A percentile compares a stretch with the other conserved stretches of the same genome.
These are phyloP conservation scores for Rhinoderma darwinii DNA, from an alignment of 2,113 vertebrate species.

Conservation along the genomic window DNA sequence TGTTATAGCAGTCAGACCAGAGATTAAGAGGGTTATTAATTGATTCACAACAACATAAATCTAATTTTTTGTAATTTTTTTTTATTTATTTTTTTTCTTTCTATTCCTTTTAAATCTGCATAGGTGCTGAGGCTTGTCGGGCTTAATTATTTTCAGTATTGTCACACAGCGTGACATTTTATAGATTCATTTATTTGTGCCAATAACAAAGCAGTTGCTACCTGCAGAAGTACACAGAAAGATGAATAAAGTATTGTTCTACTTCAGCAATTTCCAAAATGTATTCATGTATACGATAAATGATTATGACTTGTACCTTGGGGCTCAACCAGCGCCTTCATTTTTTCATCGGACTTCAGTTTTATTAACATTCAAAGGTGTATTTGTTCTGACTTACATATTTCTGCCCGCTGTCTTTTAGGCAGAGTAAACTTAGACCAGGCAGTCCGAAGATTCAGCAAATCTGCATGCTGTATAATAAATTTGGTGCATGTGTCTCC, in stretches of 20 bases:
- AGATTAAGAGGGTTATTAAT: constrained; percentile 35
- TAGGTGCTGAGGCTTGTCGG: constrained; percentile 28
- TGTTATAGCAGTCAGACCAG: constrained; percentile 46
- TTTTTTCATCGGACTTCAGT: not conserved
- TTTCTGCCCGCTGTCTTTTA: no score
- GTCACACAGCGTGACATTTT: constrained; percentile 21
- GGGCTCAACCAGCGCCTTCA: constrained; percentile 32
- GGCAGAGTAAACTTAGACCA: no score
- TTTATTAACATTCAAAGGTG: not conserved
- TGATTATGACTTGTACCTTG: constrained; percentile 23
- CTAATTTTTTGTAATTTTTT: not conserved
- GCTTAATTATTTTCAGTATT: constrained; percentile 30
- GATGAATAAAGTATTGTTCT: constrained; percentile 35
- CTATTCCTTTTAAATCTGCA: not conserved
- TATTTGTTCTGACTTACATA: not conserved
- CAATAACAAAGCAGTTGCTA: constrained; percentile 22
- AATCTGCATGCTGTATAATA: no score
- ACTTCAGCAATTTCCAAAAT: constrained; percentile 29
- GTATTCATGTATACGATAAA: constrained; percentile 27
- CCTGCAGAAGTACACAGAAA: constrained; percentile 13
- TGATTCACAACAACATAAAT: constrained; percentile 12
- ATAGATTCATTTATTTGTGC: constrained; percentile 37
- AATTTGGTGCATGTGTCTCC: no score
- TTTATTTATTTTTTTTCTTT: not conserved
- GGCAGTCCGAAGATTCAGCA: no score